Percentiles rank a stretch among this genome's conserved stretches.
Conservation (phyloP, 2,888 invertebrate species). For the Drosophila subsilvestris region DNA sequence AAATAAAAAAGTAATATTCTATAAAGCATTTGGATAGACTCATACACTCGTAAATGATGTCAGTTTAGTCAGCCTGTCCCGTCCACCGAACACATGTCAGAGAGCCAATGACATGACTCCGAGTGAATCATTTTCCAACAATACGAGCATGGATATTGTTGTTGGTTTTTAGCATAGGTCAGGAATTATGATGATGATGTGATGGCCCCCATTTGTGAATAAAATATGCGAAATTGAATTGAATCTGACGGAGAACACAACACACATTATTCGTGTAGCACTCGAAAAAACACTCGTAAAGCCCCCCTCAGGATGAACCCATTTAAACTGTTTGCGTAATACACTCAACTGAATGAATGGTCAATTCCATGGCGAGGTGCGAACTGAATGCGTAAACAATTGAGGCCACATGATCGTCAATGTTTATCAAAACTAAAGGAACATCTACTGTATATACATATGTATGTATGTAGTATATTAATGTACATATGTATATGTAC, state of each 20-base stretch:
- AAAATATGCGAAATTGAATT: slow-evolving; percentile 32
- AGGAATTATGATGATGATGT: slow-evolving; percentile 28
- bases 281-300: slow-evolving; percentile 24
- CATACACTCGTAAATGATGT: slow-evolving; percentile 23
- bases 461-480: neutral
- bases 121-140: slow-evolving; percentile 22
- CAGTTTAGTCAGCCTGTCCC: slow-evolving; percentile 17
- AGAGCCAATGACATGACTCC: slow-evolving; percentile 5
- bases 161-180: slow-evolving; percentile 39
- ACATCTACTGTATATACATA: neutral
- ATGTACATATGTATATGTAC: neutral
- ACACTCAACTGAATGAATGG: slow-evolving; percentile 30
- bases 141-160: neutral
- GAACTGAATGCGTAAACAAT: slow-evolving; percentile 45
- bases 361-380: slow-evolving; percentile 33
- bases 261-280: slow-evolving; percentile 29
- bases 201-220: slow-evolving; percentile 14
- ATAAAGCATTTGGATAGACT: slow-evolving; percentile 2
- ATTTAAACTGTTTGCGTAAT: slow-evolving; percentile 45
- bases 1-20: slow-evolving; percentile 14
- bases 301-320: slow-evolving; percentile 38
- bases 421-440: slow-evolving; percentile 14
- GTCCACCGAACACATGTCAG: slow-evolving; percentile 13
- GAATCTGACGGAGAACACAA: slow-evolving; percentile 30
- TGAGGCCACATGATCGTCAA: slow-evolving; percentile 29